These are phyloP conservation scores for Drosophila gaucha DNA, from an alignment of 2,888 invertebrate genomes.

Conservation along the genomic window DNA sequence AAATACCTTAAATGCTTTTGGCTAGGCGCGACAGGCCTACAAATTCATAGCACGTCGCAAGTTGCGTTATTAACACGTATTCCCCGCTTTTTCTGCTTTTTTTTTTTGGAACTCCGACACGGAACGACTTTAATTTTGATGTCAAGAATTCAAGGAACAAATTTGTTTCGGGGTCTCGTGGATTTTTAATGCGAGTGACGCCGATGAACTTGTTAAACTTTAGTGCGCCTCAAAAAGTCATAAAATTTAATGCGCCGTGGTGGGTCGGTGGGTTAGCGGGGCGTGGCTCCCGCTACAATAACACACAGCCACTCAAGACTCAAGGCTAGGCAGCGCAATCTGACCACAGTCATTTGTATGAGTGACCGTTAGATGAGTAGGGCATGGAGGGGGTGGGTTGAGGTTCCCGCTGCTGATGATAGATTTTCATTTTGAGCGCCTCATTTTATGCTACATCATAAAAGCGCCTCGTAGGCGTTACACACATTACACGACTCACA, in stretches of 20 bases:
- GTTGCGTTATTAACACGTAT: conserved; percentile 74
- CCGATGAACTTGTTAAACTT: conserved; percentile 69
- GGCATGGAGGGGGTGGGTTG: not conserved
- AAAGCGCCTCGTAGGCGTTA: conserved; percentile 66
- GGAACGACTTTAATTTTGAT: conserved; percentile 70
- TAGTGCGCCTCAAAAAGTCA: conserved; percentile 71
- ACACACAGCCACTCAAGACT: conserved; percentile 38
- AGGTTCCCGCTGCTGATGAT: conserved; percentile 56
- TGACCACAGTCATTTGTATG: conserved; percentile 62
- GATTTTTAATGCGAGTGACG: conserved; percentile 57
- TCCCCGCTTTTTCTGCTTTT: not conserved
- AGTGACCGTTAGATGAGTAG: conserved; percentile 16
- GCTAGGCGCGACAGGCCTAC: conserved; percentile 35
- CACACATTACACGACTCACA: conserved; percentile 57
- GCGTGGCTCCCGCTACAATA: conserved; percentile 10
- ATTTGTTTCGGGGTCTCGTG: conserved; percentile 13
- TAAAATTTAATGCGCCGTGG: conserved; percentile 67
- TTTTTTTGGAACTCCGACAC: conserved; percentile 5
- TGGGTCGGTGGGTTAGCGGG: not conserved
- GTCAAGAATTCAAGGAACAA: conserved; percentile 44
- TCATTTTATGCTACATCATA: conserved; percentile 74
- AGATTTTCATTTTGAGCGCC: conserved; percentile 70
- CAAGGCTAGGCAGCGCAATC: conserved; percentile 42
- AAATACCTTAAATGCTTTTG: conserved; percentile 68
- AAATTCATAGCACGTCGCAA: conserved; percentile 69